Conservation (phyloP, 1,140 invertebrate species). For the Kradibia gibbosae region DNA sequence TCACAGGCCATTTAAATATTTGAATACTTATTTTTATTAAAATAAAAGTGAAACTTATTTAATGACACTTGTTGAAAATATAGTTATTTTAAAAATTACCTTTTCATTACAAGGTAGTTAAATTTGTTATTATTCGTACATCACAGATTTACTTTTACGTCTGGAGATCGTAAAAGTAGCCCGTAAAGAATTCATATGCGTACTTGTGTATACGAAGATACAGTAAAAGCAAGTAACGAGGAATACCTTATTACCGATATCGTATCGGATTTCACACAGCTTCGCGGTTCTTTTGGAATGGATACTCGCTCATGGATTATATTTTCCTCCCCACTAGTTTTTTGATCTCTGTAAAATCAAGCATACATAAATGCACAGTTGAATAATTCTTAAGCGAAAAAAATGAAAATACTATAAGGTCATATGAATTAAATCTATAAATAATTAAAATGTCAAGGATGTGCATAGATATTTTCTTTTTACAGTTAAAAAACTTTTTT, state of each 20-base stretch:
- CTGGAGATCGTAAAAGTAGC: conserved; percentile 37
- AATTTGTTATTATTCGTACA: conserved; percentile 25
- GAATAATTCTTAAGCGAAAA: conserved; percentile 14
- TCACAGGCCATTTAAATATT: background rate
- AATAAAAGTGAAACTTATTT: conserved; percentile 2
- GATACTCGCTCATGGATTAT: conserved; percentile 60
- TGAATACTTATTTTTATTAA: background rate
- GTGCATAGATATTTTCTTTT: background rate
- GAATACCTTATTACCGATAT: conserved; percentile 62
- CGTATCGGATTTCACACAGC: conserved; percentile 68
- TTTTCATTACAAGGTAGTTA: conserved; percentile 33
- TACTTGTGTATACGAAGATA: conserved; percentile 17
- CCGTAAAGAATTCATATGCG: conserved; percentile 39
- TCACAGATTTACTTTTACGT: conserved; percentile 49
- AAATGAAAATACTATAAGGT: conserved; percentile 23
- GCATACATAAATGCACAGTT: conserved; percentile 38
- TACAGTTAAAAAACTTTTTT: background rate
- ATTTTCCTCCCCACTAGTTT: conserved; percentile 40
- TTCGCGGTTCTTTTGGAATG: conserved; percentile 68
- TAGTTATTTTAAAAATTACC: conserved; percentile 41
- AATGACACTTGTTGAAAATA: conserved; percentile 26
- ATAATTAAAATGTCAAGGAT: conserved; percentile 23
- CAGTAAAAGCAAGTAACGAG: conserved; percentile 46
- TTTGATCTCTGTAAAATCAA: conserved; percentile 29
- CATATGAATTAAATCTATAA: conserved; percentile 14